Conservation (phyloP, 2,113 vertebrate genomes). For the Coryphaenoides rupestris region DNA sequence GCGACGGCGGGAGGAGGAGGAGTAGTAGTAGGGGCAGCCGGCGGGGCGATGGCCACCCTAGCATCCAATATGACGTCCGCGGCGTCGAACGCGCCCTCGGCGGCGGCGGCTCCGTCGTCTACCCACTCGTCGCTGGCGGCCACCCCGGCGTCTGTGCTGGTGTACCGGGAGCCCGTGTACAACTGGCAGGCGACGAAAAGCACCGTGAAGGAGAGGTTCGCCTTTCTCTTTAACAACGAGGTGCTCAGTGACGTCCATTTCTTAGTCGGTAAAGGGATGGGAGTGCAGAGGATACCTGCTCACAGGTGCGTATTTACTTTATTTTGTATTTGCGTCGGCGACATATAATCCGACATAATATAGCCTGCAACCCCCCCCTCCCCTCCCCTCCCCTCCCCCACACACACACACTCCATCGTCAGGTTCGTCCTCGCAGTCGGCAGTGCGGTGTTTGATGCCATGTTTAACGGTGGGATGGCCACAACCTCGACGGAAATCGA, state of each 20-base stretch:
- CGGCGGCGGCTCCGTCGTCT: slow-evolving; percentile 38
- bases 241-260: slow-evolving; percentile 96
- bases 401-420: no score
- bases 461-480: slow-evolving; percentile 98
- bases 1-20: slow-evolving; percentile 57
- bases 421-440: slow-evolving; percentile 96
- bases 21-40: slow-evolving; percentile 49
- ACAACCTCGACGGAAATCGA: slow-evolving; percentile 96
- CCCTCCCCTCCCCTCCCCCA: neutral
- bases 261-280: slow-evolving; percentile 91
- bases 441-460: slow-evolving; percentile 93
- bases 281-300: slow-evolving; percentile 90
- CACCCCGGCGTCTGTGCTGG: slow-evolving; percentile 71
- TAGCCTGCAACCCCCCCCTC: no score
- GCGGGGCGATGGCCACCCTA: slow-evolving; percentile 59
- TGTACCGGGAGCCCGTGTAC: slow-evolving; percentile 86
- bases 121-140: slow-evolving; percentile 54
- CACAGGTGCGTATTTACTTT: slow-evolving; percentile 77
- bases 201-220: slow-evolving; percentile 90
- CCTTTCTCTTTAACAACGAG: slow-evolving; percentile 95
- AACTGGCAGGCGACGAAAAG: slow-evolving; percentile 96
- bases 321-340: no score
- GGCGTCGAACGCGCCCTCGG: slow-evolving; percentile 58
- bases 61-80: slow-evolving; percentile 69
- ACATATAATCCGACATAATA: no score